Percentiles rank a stretch among this genome's conserved stretches.
Conservation (phyloP, 2,113 vertebrate genomes). For the Lanius collurio region DNA sequence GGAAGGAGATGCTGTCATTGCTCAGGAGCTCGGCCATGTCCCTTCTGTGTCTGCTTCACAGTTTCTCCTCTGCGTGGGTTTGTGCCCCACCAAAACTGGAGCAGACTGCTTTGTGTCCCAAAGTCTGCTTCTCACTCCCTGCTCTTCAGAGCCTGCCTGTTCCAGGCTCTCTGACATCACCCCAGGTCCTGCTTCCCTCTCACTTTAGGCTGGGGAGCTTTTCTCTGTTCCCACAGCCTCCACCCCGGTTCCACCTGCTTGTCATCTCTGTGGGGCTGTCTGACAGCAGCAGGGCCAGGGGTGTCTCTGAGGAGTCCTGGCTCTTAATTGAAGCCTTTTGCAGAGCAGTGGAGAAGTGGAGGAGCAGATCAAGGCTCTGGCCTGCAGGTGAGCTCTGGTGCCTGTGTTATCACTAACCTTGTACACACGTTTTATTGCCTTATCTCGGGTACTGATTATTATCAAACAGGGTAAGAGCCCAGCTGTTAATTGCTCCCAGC, state of each 20-base stretch:
- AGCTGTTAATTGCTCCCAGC: not conserved
- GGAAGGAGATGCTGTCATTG: not conserved
- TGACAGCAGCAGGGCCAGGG: not conserved
- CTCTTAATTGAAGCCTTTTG: not conserved
- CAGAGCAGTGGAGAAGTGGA: not conserved
- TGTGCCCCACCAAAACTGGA: not conserved
- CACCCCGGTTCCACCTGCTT: not conserved
- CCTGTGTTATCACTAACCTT: not conserved
- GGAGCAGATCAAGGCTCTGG: not conserved
- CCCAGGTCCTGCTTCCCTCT: not conserved
- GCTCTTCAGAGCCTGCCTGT: not conserved
- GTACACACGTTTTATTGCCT: not conserved
- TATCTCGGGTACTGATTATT: not conserved
- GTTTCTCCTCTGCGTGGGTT: not conserved
- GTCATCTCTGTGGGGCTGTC: not conserved
- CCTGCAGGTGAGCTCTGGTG: not conserved
- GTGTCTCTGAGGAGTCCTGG: not conserved
- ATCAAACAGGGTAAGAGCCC: not conserved
- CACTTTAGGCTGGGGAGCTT: not conserved
- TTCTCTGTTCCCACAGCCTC: not conserved
- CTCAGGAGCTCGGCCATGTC: accelerated
- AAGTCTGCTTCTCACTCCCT: not conserved
- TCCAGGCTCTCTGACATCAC: not conserved
- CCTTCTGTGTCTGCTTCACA: not conserved
- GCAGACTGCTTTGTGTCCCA: not conserved